Base-by-base conservation (phyloP, 2,888 invertebrate genomes). In the Meiosimyza platycephala region DNA sequence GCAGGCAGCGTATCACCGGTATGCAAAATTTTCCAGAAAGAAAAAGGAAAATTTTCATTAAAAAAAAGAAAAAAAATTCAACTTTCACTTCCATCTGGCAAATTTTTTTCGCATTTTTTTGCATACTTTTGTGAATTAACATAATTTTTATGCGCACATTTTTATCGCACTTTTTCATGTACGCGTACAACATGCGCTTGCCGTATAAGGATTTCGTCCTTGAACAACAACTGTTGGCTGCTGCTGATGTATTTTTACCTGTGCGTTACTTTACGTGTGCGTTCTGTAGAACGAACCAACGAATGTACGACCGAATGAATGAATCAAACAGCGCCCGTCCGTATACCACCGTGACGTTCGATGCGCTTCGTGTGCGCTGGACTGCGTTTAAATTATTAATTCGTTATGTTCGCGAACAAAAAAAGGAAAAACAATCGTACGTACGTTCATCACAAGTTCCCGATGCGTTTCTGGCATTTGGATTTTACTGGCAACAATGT, bases 161-260 rank as follows among this genome's bases (percentile, higher is more conserved):
- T 40, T 52, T 64, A 71, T 68, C 69, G 76, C 71, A 74, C 74
- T 76, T 76, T 76, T 76, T 55, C 76, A 76, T 69, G 40, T 74
- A 64, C 33, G 50, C 65, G 28, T 52, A 52, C 52, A 16, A 28
- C 62, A 62, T 52, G 51, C 63, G 9, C 54, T 66, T 40, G 40
- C 40, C 40, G 40, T 40, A n/a, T 33, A n/a, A 54, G 54, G 54
- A 54, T 66, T 54, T 66, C 66, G 66, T 66, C 66, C 66, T 66
- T 66, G 66, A n/a, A 54, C 54, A 28, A 54, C 22, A 54, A 40
- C 9, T 40, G 40, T 40, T 40, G 40, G 9, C 40, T 40, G 40
- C 9, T 40, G 9, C 40, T 40, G 40, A 6, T 40, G 40, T 7
- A 28, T 40, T 40, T 40, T 40, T 40, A 40, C 40, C 40, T 40